Evolutionary conservation across 2,888 invertebrate species (phyloP).

Genomic region (Ophraella communa): DNA sequence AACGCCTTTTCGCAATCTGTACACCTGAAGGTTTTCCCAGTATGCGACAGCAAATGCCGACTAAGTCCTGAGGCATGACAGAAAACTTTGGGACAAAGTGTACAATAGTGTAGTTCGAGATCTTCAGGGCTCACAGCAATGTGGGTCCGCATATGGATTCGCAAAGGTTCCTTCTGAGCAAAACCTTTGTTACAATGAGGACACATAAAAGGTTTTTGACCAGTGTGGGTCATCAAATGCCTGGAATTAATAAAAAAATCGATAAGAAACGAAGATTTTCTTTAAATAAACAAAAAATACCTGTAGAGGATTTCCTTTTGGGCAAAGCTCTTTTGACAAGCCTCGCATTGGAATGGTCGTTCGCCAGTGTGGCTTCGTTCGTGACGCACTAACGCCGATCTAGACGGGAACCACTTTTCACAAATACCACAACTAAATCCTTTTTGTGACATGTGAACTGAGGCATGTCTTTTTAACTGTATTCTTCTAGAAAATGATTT

Average conservation of each 20-base stretch:
- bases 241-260: slow-evolving; percentile 46
- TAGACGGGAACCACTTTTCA: slow-evolving; percentile 72
- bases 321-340: slow-evolving; percentile 71
- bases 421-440: slow-evolving; percentile 68
- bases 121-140: slow-evolving; percentile 61
- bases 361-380: slow-evolving; percentile 72
- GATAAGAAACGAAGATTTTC: background rate
- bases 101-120: slow-evolving; percentile 71
- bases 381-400: slow-evolving; percentile 73
- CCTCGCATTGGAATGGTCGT: slow-evolving; percentile 63
- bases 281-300: background rate
- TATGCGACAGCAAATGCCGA: slow-evolving; percentile 71
- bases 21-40: slow-evolving; percentile 70
- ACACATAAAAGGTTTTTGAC: slow-evolving; percentile 72
- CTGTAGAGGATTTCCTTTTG: slow-evolving; percentile 72
- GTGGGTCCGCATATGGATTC: slow-evolving; percentile 68
- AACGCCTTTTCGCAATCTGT: slow-evolving; percentile 71
- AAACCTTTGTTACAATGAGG: slow-evolving; percentile 70
- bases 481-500: slow-evolving; percentile 68
- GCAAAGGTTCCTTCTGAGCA: slow-evolving; percentile 74
- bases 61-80: slow-evolving; percentile 71
- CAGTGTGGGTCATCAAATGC: slow-evolving; percentile 67
- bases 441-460: slow-evolving; percentile 67
- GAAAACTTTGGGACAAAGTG: slow-evolving; percentile 69
- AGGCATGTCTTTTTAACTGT: slow-evolving; percentile 67